These are phyloP conservation scores for Lichenostomus cassidix DNA, from an alignment of 2,113 vertebrate species.

Conservation along the genomic window DNA sequence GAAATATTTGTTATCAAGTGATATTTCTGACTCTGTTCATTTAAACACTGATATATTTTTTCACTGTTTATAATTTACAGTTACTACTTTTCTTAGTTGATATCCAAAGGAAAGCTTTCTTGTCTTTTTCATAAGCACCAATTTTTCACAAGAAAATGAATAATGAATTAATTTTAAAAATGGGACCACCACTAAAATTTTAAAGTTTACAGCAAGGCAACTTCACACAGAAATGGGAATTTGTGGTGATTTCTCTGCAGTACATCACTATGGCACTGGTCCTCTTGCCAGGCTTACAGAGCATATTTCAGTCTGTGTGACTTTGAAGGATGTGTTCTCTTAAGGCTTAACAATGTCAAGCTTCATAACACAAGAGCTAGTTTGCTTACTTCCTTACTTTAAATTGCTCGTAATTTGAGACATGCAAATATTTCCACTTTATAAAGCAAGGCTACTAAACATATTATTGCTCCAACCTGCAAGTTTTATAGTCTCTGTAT, in stretches of 20 bases:
- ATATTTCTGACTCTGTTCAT: not conserved
- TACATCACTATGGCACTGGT: not conserved
- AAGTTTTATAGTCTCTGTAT: constrained; percentile 77
- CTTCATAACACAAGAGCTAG: constrained; percentile 79
- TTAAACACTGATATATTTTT: not conserved
- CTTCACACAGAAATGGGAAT: not conserved
- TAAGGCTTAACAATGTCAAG: constrained; percentile 81
- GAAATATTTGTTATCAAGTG: not conserved
- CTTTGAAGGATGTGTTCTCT: constrained; percentile 76
- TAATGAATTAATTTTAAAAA: constrained; percentile 1
- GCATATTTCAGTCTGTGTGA: constrained; percentile 69
- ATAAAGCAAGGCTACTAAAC: constrained; percentile 80
- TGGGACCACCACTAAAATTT: not conserved
- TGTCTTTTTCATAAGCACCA: not conserved
- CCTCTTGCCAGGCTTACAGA: constrained; percentile 21
- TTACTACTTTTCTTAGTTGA: not conserved
- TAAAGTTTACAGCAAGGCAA: not conserved
- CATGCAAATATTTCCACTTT: constrained; percentile 83
- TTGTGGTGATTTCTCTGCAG: not conserved
- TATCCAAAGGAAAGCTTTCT: not conserved
- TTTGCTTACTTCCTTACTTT: constrained; percentile 79
- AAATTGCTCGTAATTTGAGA: constrained; percentile 84
- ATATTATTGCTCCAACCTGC: constrained; percentile 80
- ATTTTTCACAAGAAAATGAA: not conserved
- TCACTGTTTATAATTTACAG: not conserved